Evolutionary conservation across 2,888 invertebrate genomes (phyloP).

Genomic region (Poecilus cupreus): DNA sequence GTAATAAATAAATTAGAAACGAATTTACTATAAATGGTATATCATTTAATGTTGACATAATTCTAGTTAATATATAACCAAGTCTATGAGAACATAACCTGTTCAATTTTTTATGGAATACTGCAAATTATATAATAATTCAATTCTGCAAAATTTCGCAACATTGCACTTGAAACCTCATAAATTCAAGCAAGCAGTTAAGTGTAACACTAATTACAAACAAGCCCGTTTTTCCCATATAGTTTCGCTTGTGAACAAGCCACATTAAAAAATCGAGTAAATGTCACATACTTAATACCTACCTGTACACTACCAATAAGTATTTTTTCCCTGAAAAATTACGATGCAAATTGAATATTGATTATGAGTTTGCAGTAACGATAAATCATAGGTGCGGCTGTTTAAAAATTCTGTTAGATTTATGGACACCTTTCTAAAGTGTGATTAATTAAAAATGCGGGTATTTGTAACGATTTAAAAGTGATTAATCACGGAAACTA

Average conservation of each 20-base stretch:
- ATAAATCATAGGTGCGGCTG: conserved; percentile 53
- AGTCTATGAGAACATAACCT: background rate
- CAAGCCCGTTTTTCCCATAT: background rate
- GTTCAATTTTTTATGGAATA: background rate
- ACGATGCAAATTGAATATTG: conserved; percentile 57
- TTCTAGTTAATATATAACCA: background rate
- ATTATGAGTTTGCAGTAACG: conserved; percentile 56
- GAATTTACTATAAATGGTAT: background rate
- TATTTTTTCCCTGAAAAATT: conserved; percentile 43
- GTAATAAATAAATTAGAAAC: background rate
- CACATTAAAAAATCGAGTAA: conserved; percentile 5
- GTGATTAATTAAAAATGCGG: conserved; percentile 58
- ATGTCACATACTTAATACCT: conserved; percentile 38
- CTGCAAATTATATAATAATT: background rate
- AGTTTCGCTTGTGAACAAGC: conserved; percentile 27
- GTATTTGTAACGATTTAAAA: conserved; percentile 58
- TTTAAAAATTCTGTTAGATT: conserved; percentile 56
- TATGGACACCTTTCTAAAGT: conserved; percentile 56
- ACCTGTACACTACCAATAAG: conserved; percentile 25
- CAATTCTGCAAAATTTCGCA: conserved; percentile 30
- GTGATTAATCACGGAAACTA: conserved; percentile 56
- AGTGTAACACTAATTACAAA: conserved; percentile 22
- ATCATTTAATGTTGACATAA: background rate
- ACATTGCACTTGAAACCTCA: conserved; percentile 26
- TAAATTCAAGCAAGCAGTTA: conserved; percentile 16